These are phyloP conservation scores for Candoia aspera DNA, from an alignment of 2,113 vertebrate genomes.

Conservation along the genomic window DNA sequence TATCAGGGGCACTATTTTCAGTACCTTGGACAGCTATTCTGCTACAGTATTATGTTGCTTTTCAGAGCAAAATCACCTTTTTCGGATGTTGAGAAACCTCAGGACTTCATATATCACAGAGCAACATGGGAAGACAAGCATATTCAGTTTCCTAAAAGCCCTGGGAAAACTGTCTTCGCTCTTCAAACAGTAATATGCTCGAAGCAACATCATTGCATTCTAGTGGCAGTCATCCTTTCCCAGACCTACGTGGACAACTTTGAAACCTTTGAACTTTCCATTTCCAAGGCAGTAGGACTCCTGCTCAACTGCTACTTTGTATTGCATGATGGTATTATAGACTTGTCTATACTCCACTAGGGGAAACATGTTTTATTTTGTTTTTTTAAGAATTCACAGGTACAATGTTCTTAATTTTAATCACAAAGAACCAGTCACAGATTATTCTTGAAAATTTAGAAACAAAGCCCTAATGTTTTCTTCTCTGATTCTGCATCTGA, in stretches of 20 bases:
- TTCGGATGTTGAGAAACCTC: background rate
- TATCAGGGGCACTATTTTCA: background rate
- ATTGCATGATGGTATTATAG: constrained; percentile 29
- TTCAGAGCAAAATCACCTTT: background rate
- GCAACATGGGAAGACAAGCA: background rate
- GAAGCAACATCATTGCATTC: constrained; percentile 48
- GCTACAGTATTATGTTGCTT: background rate
- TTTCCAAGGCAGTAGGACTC: constrained; percentile 54
- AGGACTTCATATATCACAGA: background rate
- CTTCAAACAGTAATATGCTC: constrained; percentile 33
- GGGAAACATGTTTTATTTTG: background rate
- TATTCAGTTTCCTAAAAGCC: constrained; percentile 3
- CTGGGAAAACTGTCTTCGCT: background rate
- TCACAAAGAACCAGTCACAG: background rate
- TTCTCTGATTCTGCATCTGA: background rate
- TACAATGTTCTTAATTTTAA: background rate
- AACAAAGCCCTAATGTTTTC: background rate
- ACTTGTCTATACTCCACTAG: constrained; percentile 4
- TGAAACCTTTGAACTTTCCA: constrained; percentile 54
- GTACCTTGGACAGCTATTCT: constrained; percentile 10
- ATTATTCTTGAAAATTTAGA: background rate
- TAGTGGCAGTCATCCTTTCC: constrained; percentile 25
- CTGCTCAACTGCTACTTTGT: constrained; percentile 11
- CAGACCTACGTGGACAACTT: constrained; percentile 45
- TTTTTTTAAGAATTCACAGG: background rate